phyloP scores from a whole-genome alignment of 2,113 vertebrate genomes.

The Hymenochirus boettgeri region DNA sequence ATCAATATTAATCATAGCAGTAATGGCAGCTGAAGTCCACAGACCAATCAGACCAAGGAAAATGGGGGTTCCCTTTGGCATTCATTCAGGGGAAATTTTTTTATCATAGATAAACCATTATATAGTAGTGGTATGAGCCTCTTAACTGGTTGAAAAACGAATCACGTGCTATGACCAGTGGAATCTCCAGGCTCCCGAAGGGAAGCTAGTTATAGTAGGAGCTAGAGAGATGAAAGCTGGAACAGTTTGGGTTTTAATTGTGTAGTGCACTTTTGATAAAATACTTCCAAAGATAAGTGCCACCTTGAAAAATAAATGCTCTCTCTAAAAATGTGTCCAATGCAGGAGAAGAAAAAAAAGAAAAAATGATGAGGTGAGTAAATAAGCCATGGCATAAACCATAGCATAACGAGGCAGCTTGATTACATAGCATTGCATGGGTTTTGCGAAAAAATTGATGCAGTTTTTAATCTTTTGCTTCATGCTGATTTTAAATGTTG shows the following conservation, averaged over 20 bases:
- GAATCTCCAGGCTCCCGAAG: not conserved
- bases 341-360: no score
- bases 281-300: constrained; percentile 22
- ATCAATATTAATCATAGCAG: no score
- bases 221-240: no score
- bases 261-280: constrained; percentile 32
- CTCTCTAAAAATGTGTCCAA: not conserved
- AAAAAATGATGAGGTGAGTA: not conserved
- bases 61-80: no score
- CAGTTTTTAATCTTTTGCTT: no score
- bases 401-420: not conserved
- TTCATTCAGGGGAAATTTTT: no score
- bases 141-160: not conserved
- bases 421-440: not conserved
- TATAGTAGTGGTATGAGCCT: no score
- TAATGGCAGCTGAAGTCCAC: no score
- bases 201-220: no score
- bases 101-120: no score
- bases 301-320: not conserved
- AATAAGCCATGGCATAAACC: not conserved
- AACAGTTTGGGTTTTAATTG: constrained; percentile 16
- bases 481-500: no score
- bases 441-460: not conserved
- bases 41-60: no score
- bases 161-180: constrained; percentile 15